Base-by-base conservation (phyloP, 1,140 invertebrate genomes). In the Nebria ingens region DNA sequence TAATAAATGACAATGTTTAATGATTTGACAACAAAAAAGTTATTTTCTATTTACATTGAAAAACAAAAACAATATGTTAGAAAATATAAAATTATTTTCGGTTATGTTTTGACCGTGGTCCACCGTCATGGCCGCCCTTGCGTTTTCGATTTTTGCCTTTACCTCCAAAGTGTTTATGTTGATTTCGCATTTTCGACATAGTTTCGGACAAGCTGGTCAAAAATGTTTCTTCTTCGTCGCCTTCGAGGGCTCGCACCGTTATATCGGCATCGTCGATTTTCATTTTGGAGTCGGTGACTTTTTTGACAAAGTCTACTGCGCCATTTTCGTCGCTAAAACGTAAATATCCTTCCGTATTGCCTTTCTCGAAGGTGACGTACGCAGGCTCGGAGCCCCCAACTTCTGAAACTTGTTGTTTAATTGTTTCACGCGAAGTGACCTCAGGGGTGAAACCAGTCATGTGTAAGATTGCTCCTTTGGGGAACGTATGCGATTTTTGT, bases 331-430 rank as follows among this genome's bases (percentile, higher is more conserved):
- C 82, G 9, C 77, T 69, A 17, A 91, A 71, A 45, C 88, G 75
- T 11, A 91, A 73, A 66, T 81, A 84, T 9, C 86, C 88, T 62
- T 85, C 77, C 1, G 76, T 71, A 58, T 90, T 79, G 6, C 87
- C 88, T 55, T 78, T 79, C 57, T 79, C 81, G 64, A 82, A 91
- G 62, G 90, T 86, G 56, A 91, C 76, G 68, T 78, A 92, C 1
- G 82, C 83, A 19, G 90, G 76, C 56, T 80, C 77, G 2, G 72
- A 76, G 51, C 79, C 80, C 71, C 71, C 72, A 20, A 79, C 62
- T 62, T 83, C 75, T 17, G 72, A 72, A 13, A 91, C 72, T 50
- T 79, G 78, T 56, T 81, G 78, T 64, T 83, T 87, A 12, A 93
- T 79, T 61, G 83, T 73, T 66, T 91, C 87, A 23, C 84, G 74